Evolutionary conservation across 2,797 vertebrate genomes (phyloP), one percentile per base, ranked within the genome.

Genomic region (Buceros bicornis): DNA sequence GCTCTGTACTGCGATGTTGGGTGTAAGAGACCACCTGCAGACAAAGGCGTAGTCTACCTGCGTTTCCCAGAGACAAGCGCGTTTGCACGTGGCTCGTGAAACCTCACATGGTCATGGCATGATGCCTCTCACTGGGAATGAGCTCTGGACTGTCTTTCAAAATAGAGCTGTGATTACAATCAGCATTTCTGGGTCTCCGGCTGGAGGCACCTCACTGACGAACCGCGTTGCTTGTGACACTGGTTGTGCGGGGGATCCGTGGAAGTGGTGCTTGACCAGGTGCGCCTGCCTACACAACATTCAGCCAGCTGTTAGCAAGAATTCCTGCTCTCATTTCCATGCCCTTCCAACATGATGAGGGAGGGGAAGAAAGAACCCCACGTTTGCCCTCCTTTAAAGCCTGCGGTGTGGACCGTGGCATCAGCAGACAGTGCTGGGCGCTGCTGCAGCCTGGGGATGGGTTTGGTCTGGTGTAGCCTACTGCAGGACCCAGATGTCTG

Each of bases 181-280:
- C 86, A 82, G 66, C 86, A 69, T 82, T 82, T 89, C 45, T 40
- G 71, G 89, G 86, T 22, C 61, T 82, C 86, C 81, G 69, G 56
- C 77, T 64, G 77, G 89, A 74, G 81, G 87, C 35, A 71, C 50
- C 43, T 71, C 13, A 4, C 79, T 48, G 64, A 66, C 48, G 70
- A 53, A 69, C 50, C 18, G 42, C 71, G 71, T 42, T 81, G n/a
- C 42, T 78, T 73, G 76, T 54, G 88, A 73, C 66, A 24, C 65
- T n/a, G 88, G 61, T 80, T 43, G 28, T 9, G 24, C 29, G 51
- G 0, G 88, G 50, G 66, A 82, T 47, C 88, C 47, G 13, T 60
- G 76, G 56, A 69, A 78, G 60, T 8, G 47, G 35, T 67, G 56
- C 74, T 54, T 45, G 45, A 42, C 61, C 56, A 89, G 62, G 40